phyloP scores from a whole-genome alignment of 2,888 invertebrate genomes.

The Rhingia campestris region DNA sequence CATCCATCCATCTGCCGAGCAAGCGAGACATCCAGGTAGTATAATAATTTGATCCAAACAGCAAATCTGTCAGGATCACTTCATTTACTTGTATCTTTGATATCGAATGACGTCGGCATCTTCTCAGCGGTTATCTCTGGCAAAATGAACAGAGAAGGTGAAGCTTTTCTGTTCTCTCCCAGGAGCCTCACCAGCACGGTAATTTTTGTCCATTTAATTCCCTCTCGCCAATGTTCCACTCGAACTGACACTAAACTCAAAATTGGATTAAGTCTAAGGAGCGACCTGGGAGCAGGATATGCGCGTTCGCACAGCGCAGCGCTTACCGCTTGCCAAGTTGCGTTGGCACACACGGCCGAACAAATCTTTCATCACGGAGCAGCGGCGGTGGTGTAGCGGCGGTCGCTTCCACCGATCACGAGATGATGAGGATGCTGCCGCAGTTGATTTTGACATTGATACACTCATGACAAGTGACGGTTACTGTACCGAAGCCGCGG shows the following conservation, averaged over 20 bases:
- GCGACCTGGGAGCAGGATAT: conserved; percentile 72
- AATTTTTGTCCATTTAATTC: conserved; percentile 67
- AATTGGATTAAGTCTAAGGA: conserved; percentile 72
- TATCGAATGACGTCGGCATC: conserved; percentile 74
- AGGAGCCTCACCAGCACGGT: conserved; percentile 19
- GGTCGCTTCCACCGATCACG: conserved; percentile 48
- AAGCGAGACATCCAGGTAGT: conserved; percentile 28
- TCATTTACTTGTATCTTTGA: conserved; percentile 71
- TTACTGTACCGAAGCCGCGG: conserved; percentile 51
- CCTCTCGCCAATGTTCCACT: conserved; percentile 63
- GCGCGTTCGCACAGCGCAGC: conserved; percentile 42
- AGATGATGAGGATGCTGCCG: conserved; percentile 68
- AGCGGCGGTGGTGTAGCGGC: conserved; percentile 20
- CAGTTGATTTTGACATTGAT: conserved; percentile 73
- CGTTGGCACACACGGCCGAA: conserved; percentile 36
- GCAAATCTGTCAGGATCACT: conserved; percentile 74
- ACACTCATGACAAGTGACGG: conserved; percentile 72
- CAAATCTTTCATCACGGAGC: conserved; percentile 58
- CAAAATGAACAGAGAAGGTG: conserved; percentile 31
- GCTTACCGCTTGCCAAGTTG: conserved; percentile 43
- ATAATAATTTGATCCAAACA: conserved; percentile 73
- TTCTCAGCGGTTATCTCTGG: conserved; percentile 66
- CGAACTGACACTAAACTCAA: conserved; percentile 73
- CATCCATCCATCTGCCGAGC: conserved; percentile 59
- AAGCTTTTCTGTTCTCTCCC: conserved; percentile 58